Conservation (phyloP, 2,888 invertebrate species). For the Rhagonycha lutea region DNA sequence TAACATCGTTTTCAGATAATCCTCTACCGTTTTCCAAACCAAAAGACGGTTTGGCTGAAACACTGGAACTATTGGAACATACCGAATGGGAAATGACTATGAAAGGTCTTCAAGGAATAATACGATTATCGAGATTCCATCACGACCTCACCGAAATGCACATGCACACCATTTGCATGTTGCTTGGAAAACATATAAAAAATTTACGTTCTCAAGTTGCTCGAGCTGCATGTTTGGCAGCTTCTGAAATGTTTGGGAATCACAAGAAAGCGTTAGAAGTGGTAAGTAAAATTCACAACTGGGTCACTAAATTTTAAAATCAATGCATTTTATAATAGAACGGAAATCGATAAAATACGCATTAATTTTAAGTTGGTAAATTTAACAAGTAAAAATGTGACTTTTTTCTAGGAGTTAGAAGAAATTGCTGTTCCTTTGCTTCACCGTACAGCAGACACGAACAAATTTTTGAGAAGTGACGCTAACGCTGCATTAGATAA, state of each 20-base stretch:
- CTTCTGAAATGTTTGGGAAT: conserved; percentile 77
- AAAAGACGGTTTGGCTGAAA: conserved; percentile 66
- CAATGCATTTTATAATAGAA: neutral
- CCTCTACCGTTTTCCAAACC: conserved; percentile 65
- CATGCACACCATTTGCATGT: conserved; percentile 72
- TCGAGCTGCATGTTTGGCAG: conserved; percentile 81
- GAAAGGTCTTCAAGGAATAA: conserved; percentile 70
- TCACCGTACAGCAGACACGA: conserved; percentile 90
- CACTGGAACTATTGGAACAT: conserved; percentile 69
- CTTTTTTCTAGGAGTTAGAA: conserved; percentile 73
- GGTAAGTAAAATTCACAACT: conserved; percentile 54
- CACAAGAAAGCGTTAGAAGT: conserved; percentile 63
- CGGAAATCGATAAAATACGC: neutral
- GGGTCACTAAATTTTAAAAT: neutral
- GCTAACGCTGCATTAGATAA: conserved; percentile 80
- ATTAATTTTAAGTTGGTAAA: neutral
- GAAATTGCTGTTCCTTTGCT: conserved; percentile 80
- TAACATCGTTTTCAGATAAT: conserved; percentile 34
- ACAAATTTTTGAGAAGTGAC: conserved; percentile 89
- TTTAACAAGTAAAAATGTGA: neutral
- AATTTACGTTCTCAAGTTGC: conserved; percentile 94
- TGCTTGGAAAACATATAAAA: conserved; percentile 76
- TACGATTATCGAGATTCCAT: conserved; percentile 70
- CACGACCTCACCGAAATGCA: conserved; percentile 66
- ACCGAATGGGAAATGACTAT: conserved; percentile 82